phyloP scores from a whole-genome alignment of 2,113 vertebrate genomes.

The Paracanthobrama guichenoti region DNA sequence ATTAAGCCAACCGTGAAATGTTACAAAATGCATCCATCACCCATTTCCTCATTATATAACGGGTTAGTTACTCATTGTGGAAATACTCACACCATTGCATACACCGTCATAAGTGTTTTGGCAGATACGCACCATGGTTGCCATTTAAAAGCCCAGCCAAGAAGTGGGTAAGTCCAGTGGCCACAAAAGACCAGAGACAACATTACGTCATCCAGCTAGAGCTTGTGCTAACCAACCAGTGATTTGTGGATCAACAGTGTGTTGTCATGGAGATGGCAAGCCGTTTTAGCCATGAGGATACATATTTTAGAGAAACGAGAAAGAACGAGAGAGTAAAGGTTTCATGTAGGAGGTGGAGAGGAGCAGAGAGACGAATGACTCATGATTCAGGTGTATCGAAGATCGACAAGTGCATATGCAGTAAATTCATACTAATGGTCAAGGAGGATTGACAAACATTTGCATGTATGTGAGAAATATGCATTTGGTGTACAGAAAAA shows the following conservation, averaged over 20 bases:
- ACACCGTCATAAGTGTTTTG: constrained; percentile 38
- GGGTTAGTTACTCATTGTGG: constrained; percentile 30
- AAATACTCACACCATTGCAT: constrained; percentile 47
- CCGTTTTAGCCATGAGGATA: constrained; percentile 64
- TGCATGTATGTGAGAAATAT: constrained; percentile 14
- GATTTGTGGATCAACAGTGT: constrained; percentile 63
- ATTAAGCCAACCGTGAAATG: constrained; percentile 6
- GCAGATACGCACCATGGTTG: constrained; percentile 43
- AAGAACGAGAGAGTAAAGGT: constrained; percentile 12
- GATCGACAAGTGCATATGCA: constrained; percentile 14
- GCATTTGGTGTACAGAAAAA: neutral
- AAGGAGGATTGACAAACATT: constrained; percentile 3
- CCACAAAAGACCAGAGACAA: constrained; percentile 57
- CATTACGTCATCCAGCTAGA: constrained; percentile 70
- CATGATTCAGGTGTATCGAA: constrained; percentile 18
- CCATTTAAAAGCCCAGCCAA: constrained; percentile 53
- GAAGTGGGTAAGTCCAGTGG: constrained; percentile 49
- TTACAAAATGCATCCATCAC: constrained; percentile 5
- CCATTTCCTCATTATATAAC: constrained; percentile 47
- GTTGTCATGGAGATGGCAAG: constrained; percentile 67
- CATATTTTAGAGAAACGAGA: constrained; percentile 38
- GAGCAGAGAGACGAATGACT: neutral
- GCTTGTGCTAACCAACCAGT: constrained; percentile 47
- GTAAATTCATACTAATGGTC: neutral
- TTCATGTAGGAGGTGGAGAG: constrained; percentile 15